Evolutionary conservation across 2,113 vertebrate species (phyloP), one percentile per base, ranked within the genome.

Genomic region (Coptodon rendalli): DNA sequence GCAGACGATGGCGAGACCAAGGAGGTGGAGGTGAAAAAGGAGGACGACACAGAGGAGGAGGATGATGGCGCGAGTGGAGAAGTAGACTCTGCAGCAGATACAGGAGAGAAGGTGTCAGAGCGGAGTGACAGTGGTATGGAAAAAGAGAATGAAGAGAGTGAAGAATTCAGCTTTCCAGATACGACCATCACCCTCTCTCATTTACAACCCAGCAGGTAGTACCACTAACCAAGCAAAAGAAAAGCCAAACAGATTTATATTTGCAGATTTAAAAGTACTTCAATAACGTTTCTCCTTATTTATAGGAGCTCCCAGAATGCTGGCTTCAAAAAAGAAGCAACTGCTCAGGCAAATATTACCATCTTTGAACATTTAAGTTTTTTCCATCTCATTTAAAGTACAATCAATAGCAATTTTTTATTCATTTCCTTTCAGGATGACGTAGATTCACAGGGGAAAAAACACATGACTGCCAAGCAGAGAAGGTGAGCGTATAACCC

Each of bases 381-480:
- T 5, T 76, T 71, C 16, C 16, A 17, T 52, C n/a, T 4, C 48
- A 80, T 36, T 66, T 6, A 85, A 54, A 5, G 34, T 61, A 13
- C 5, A n/a, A 13, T 61, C 57, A 16, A 17, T 45, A 17, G 8
- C 6, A 3, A n/a, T 57, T 29, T 48, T 80, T 22, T 1, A 56
- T 38, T 43, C 0, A 11, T 85, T 79, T 11, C 59, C 80, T 19
- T 84, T 71, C 86, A 99, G 98, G 85, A 57, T 48, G 97, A 97
- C 6, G 84, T 80, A 56, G 97, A 97, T 80, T 85, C 94, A 79
- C 97, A 97, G 61, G 96, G 96, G 36, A 96, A 94, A 53, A 98
- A 98, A 92, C 98, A 98, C 87, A 95, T 99, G 89, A 98, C 98
- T 50, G 98, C 98, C 89, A 99, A 98, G 93, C 97, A 99, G 95